Evolutionary conservation across 1,140 invertebrate species (phyloP).

Genomic region (Ceratosolen solmsi): DNA sequence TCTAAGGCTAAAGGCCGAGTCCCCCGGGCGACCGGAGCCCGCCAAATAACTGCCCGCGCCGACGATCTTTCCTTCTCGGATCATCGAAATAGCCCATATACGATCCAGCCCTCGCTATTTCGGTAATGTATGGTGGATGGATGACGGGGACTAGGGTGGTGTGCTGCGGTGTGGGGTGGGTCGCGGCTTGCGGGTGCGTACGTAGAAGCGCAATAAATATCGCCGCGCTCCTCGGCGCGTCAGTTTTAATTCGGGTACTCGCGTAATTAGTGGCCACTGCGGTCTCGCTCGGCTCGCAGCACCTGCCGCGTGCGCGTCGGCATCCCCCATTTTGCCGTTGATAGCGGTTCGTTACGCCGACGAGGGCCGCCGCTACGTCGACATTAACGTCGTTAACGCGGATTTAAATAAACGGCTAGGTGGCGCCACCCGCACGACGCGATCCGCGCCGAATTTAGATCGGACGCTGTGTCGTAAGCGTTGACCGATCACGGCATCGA

Average conservation of each 20-base stretch:
- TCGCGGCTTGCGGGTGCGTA: not conserved
- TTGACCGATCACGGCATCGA: not conserved
- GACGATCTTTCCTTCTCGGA: too few species aligned
- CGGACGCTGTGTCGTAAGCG: not conserved
- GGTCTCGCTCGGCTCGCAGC: conserved; percentile 71
- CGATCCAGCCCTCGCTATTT: conserved; percentile 21
- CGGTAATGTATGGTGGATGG: not conserved
- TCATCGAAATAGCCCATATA: conserved; percentile 8
- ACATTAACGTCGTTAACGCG: conserved; percentile 32
- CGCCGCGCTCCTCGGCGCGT: conserved; percentile 55
- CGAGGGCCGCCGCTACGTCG: not conserved
- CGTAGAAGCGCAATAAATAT: conserved; percentile 59
- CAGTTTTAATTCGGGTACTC: conserved; percentile 72
- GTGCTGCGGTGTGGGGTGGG: not conserved
- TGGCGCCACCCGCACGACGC: too few species aligned
- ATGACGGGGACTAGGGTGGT: too few species aligned
- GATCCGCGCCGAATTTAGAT: too few species aligned
- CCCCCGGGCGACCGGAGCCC: too few species aligned
- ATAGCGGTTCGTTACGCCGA: conserved; percentile 33
- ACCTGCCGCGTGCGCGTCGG: conserved; percentile 60
- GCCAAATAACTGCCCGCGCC: too few species aligned
- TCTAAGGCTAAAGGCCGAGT: too few species aligned
- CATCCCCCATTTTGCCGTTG: not conserved
- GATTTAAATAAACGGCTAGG: conserved; percentile 23
- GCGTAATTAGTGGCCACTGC: conserved; percentile 70